These are phyloP conservation scores for Lasioglossum baleicum DNA, from an alignment of 1,140 invertebrate species.

Conservation along the genomic window DNA sequence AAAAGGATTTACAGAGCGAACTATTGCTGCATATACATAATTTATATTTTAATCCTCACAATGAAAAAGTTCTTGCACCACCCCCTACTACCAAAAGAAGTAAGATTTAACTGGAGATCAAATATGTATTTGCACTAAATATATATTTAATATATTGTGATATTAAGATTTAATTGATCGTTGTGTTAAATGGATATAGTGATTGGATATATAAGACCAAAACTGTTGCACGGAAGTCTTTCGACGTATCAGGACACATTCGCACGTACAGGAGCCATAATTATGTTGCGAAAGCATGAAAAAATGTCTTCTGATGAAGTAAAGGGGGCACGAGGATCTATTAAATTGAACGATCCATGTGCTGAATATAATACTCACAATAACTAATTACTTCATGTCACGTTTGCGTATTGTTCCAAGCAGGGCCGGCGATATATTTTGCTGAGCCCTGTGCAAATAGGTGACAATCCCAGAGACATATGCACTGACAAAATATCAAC, in stretches of 20 bases:
- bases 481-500: too few species aligned
- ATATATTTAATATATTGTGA: too few species aligned
- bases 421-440: too few species aligned
- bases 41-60: conserved; percentile 63
- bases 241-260: conserved; percentile 70
- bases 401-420: too few species aligned
- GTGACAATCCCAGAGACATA: too few species aligned
- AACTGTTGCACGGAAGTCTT: conserved; percentile 53
- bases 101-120: conserved; percentile 6
- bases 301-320: neutral
- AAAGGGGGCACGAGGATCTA: neutral
- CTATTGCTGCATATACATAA: conserved; percentile 56
- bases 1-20: conserved; percentile 59
- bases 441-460: too few species aligned
- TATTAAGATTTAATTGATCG: too few species aligned
- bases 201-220: conserved; percentile 63
- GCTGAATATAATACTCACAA: neutral
- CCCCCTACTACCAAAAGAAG: conserved; percentile 66
- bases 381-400: neutral
- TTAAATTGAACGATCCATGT: neutral
- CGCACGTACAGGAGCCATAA: conserved; percentile 62
- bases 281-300: conserved; percentile 63
- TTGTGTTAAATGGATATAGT: conserved; percentile 50
- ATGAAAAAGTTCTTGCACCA: conserved; percentile 60
- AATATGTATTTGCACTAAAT: too few species aligned